Percentiles rank a stretch among this genome's conserved stretches.
Evolutionary conservation across 2,113 vertebrate species (phyloP).

Genomic region (Sceloporus undulatus): DNA sequence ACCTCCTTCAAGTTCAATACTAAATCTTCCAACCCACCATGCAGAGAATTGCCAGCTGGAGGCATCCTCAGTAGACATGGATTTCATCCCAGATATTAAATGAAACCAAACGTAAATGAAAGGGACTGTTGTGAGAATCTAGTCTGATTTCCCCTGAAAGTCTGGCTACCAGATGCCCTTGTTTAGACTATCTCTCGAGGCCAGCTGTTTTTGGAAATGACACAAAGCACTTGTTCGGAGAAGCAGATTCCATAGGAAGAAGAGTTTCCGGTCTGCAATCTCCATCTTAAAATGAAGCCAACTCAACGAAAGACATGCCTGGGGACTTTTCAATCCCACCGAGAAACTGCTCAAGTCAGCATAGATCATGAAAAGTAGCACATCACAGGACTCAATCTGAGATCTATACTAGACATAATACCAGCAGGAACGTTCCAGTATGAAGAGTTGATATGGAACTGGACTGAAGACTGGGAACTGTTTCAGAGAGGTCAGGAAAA

Average conservation of each 20-base stretch:
- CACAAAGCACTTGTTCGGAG: not conserved
- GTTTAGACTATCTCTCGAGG: slow-evolving; percentile 8
- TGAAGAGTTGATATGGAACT: too few species aligned
- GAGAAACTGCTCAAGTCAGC: not conserved
- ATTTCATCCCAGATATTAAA: not conserved
- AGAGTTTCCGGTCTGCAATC: not conserved
- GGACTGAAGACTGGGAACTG: too few species aligned
- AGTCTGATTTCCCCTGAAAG: not conserved
- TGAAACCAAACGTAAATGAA: not conserved
- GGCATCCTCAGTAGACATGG: not conserved
- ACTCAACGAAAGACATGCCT: not conserved
- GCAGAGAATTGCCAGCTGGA: not conserved
- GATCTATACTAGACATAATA: too few species aligned
- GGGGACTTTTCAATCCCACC: not conserved
- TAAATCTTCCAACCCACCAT: not conserved
- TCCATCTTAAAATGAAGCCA: not conserved
- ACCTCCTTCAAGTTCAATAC: not conserved
- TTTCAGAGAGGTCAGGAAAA: too few species aligned
- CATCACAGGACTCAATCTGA: too few species aligned
- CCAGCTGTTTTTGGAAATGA: not conserved
- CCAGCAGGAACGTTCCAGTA: too few species aligned
- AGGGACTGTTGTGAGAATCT: not conserved
- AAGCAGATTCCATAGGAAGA: slow-evolving; percentile 1
- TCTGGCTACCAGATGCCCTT: slow-evolving; percentile 18
- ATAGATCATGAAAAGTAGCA: too few species aligned